Base-by-base conservation (phyloP, 1,140 invertebrate species). In the Papilio glaucus region DNA sequence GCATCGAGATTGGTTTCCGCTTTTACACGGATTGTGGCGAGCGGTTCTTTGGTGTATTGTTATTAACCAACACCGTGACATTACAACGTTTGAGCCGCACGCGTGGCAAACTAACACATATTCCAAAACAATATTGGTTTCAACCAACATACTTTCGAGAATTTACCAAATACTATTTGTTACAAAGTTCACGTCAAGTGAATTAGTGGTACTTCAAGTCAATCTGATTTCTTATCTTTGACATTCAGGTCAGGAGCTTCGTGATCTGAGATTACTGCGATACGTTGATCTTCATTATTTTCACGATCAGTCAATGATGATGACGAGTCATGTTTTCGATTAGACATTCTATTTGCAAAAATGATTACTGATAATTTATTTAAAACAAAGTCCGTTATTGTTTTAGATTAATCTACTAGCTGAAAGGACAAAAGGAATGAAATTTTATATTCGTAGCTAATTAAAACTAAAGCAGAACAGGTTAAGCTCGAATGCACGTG, bases 21-120 rank as follows among this genome's bases (percentile, higher is more conserved):
- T 88, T 90, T 90, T 91, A 88, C 88, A 88, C 86, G 85, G 88
- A 89, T 86, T 92, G 88, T 86, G 87, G 89, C 84, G 71, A 75
- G 75, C 77, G 75, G 75, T 77, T 81, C 70, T 74, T 49, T 85
- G 82, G 78, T 81, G 83, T 82, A 91, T 92, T 92, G 88, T 90
- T 86, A 90, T 85, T 87, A 86, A 72, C 83, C 85, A 83, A 81
- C 76, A 85, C 80, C 85, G 84, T 86, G 83, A 85, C 86, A 86
- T 83, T 87, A 85, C 85, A 84, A 85, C 84, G 82, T 82, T 74
- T 80, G 73, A 79, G 80, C 75, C 81, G 78, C 87, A 85, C 85
- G 84, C 86, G 79, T 82, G 83, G 77, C 84, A 78, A 82, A 82
- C 75, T 91, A 85, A 90, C 88, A 91, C 83, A 90, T 81, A 86